Evolutionary conservation across 1,140 invertebrate genomes (phyloP), one percentile per base, ranked within the genome.

Genomic region (Hestina assimilis): DNA sequence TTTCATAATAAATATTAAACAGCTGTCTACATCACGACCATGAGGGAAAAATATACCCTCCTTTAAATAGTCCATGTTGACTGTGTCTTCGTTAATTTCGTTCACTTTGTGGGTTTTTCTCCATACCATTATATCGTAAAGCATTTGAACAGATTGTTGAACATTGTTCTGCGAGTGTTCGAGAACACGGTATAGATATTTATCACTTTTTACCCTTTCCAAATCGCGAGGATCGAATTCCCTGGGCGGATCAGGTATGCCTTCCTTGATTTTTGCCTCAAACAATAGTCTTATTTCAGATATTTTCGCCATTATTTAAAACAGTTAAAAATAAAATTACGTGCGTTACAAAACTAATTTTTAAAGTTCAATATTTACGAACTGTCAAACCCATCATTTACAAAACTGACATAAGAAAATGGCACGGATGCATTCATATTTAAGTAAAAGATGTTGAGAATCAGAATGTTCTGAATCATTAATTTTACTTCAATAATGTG

Each of bases 21-120:
- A 78, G 12, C 75, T 72, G 12, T 78, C 75, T 28, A 78, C 68
- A 35, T 78, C 75, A 21, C 75, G 53, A 0, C 75, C 75, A 42
- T 59, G 64, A 3, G 75, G 62, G 28, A 72, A 75, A 33, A 75
- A 71, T 0, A 71, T 38, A 1, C 75, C 75, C 38, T 75, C 66
- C 20, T 63, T 62, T 8, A 75, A 12, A 23, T 74, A 73, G 3
- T 73, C 63, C 8, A 59, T 55, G 4, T 69, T 68, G 2, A 78
- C 69, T 0, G 50, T 66, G 8, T 64, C 50, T 35, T 70, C 64
- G 5, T 9, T 66, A 4, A 78, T 69, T 19, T 78, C 68, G 24
- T 73, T 78, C 1, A 63, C 50, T 0, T 66, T 52, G 20, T 68
- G 60, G 4, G 29, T 59, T 46, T 67, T 69, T 7, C 75, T 54